Percentiles rank a stretch among this genome's conserved stretches.
phyloP scores from a whole-genome alignment of 1,140 invertebrate genomes.

The Zaprionus lachaisei region DNA sequence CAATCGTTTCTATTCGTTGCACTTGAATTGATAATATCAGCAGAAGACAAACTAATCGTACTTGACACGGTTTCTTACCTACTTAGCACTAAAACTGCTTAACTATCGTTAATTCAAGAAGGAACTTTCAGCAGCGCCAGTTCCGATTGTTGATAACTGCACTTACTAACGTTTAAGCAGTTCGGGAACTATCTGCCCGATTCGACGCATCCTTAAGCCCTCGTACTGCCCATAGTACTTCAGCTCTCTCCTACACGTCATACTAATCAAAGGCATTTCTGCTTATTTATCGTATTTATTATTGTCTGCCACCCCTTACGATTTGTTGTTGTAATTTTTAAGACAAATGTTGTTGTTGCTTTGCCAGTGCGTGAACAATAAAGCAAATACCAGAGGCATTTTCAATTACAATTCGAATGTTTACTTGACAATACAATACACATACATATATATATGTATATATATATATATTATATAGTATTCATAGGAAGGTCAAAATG shows the following conservation, averaged over 20 bases:
- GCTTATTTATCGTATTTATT: slow-evolving; percentile 64
- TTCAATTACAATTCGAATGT: slow-evolving; percentile 10
- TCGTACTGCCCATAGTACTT: not conserved
- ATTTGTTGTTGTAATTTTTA: slow-evolving; percentile 73
- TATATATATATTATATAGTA: not conserved
- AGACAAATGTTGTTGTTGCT: slow-evolving; percentile 42
- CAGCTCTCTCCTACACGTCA: not conserved
- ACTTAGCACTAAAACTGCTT: not conserved
- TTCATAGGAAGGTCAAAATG: slow-evolving; percentile 64
- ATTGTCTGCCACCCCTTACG: slow-evolving; percentile 26
- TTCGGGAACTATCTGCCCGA: too few species aligned
- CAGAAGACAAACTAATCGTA: too few species aligned
- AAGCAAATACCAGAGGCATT: slow-evolving; percentile 13
- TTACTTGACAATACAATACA: slow-evolving; percentile 31
- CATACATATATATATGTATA: slow-evolving; percentile 7
- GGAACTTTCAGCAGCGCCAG: not conserved
- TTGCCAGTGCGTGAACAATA: slow-evolving; percentile 33
- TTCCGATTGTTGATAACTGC: not conserved
- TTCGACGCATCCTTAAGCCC: too few species aligned
- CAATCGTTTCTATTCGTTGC: too few species aligned
- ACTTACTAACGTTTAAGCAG: not conserved
- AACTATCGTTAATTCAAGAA: not conserved
- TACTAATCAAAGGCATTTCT: slow-evolving; percentile 65
- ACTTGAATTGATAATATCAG: too few species aligned
- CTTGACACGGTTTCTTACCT: too few species aligned